Evolutionary conservation across 2,888 invertebrate species (phyloP).

Genomic region (Drosophila nigricruria): DNA sequence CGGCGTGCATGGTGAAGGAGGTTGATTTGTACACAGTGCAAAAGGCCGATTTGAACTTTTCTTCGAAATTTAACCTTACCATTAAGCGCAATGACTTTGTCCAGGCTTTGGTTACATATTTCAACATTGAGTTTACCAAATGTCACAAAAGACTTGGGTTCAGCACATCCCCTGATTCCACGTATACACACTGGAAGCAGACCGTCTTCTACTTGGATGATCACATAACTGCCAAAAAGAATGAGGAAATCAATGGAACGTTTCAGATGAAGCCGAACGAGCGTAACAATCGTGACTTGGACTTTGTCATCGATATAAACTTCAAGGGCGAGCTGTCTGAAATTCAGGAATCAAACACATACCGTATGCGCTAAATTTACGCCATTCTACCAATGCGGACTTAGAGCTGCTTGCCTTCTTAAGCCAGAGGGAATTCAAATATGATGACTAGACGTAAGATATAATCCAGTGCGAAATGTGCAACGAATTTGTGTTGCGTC

Average conservation of each 20-base stretch:
- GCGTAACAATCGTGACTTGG: conserved; percentile 98
- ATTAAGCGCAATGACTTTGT: conserved; percentile 97
- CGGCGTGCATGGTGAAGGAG: conserved; percentile 97
- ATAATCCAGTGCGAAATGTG: conserved; percentile 73
- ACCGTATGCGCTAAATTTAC: conserved; percentile 92
- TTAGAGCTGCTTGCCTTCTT: conserved; percentile 45
- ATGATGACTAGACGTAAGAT: conserved; percentile 73
- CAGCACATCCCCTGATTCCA: conserved; percentile 98
- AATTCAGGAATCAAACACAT: conserved; percentile 93
- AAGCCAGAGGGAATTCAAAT: conserved; percentile 35
- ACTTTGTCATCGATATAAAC: conserved; percentile 96
- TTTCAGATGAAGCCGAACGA: conserved; percentile 98
- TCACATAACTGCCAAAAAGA: conserved; percentile 97
- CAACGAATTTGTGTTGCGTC: conserved; percentile 74
- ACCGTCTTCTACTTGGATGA: conserved; percentile 99
- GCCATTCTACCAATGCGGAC: conserved; percentile 37
- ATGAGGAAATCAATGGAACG: conserved; percentile 96
- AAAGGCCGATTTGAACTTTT: conserved; percentile 96
- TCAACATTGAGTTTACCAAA: conserved; percentile 99
- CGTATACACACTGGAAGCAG: conserved; percentile 99
- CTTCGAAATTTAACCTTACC: conserved; percentile 93
- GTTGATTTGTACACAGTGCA: conserved; percentile 99
- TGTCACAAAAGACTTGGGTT: conserved; percentile 99
- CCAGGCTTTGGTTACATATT: conserved; percentile 99
- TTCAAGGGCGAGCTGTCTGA: conserved; percentile 96